Evolutionary conservation across 1,140 invertebrate genomes (phyloP).

Genomic region (Ostrea edulis): DNA sequence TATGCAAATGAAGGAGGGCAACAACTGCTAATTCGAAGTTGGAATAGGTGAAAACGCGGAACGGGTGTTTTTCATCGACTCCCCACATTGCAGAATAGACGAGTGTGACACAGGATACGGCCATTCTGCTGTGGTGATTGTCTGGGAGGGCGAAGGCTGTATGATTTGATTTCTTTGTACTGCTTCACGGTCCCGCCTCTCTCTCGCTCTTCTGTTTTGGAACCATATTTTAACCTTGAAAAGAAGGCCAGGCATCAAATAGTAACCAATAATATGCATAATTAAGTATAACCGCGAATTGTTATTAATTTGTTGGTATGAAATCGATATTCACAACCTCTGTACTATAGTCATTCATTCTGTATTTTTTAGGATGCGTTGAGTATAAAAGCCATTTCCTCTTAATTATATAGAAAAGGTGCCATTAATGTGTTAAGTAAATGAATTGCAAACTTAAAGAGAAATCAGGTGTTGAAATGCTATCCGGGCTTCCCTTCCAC

Average conservation of each 20-base stretch:
- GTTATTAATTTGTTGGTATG: neutral
- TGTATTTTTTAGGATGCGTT: neutral
- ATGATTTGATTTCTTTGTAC: slow-evolving; percentile 54
- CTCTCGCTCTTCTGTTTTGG: slow-evolving; percentile 88
- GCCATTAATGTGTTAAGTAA: neutral
- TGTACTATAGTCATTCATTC: neutral
- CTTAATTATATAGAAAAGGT: slow-evolving; percentile 25
- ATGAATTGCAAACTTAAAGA: slow-evolving; percentile 16
- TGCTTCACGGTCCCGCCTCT: slow-evolving; percentile 83
- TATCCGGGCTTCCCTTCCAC: neutral
- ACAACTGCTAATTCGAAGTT: slow-evolving; percentile 10
- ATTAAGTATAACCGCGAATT: neutral
- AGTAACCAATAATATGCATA: slow-evolving; percentile 31
- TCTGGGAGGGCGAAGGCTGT: slow-evolving; percentile 9
- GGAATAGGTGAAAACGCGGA: slow-evolving; percentile 1
- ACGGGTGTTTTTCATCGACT: neutral
- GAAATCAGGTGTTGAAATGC: slow-evolving; percentile 34
- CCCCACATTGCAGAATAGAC: neutral
- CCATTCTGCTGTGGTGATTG: neutral
- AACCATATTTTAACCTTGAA: slow-evolving; percentile 91
- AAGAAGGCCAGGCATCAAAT: slow-evolving; percentile 45
- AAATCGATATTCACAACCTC: neutral
- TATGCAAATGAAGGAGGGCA: neutral
- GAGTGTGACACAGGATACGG: neutral
- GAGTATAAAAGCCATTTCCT: neutral